Evolutionary conservation across 2,888 invertebrate species (phyloP).

Genomic region (Geophilus truncorum): DNA sequence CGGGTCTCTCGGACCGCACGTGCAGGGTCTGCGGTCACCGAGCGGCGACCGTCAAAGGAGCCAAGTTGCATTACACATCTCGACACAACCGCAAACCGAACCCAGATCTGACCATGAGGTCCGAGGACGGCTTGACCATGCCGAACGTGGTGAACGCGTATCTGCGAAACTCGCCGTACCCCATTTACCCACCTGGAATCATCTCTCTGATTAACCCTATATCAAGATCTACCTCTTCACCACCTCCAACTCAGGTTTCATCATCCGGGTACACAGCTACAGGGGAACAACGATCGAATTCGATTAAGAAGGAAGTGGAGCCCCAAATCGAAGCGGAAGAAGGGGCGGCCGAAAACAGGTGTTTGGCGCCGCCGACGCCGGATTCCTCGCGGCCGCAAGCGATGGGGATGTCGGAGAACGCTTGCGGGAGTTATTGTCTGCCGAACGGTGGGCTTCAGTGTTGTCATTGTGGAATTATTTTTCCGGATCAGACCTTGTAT

Average conservation of each 20-base stretch:
- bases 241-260: neutral
- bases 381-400: neutral
- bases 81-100: constrained; percentile 35
- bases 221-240: neutral
- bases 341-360: neutral
- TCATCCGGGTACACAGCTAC: neutral
- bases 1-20: constrained; percentile 36
- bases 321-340: neutral
- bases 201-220: neutral
- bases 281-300: neutral
- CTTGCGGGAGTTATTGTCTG: neutral
- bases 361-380: neutral
- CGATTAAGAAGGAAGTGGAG: neutral
- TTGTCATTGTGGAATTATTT: constrained; percentile 84
- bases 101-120: neutral
- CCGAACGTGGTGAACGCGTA: neutral
- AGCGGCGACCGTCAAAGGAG: constrained; percentile 39
- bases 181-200: neutral
- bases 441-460: constrained; percentile 14
- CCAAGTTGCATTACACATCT: constrained; percentile 39
- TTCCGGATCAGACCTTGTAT: constrained; percentile 92
- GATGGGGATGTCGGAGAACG: neutral
- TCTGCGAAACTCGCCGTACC: neutral
- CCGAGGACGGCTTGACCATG: neutral
- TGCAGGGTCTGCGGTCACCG: constrained; percentile 40